Evolutionary conservation across 35 echinoderm and acorn worm genomes (phyloP).

Genomic region (Acanthaster planci): DNA sequence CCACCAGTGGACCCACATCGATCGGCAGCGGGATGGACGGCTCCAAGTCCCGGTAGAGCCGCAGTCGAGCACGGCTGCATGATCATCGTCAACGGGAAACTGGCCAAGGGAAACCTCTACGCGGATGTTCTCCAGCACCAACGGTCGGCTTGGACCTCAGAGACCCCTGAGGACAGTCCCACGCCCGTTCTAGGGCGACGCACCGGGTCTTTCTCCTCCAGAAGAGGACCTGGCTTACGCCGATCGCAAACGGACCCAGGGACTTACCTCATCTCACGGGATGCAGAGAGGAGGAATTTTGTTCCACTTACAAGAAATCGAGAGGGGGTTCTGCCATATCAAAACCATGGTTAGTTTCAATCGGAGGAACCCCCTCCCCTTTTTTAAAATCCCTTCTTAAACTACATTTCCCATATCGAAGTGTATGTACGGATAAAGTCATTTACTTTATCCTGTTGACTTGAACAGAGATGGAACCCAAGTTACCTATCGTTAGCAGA

Average conservation of each 20-base stretch:
- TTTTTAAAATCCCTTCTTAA: too few species aligned
- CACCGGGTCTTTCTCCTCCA: not conserved
- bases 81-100: conserved; percentile 25
- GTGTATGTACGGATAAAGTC: too few species aligned
- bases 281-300: too few species aligned
- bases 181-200: not conserved
- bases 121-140: not conserved
- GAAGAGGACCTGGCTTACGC: not conserved
- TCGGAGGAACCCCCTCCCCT: not conserved
- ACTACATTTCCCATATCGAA: too few species aligned
- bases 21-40: too few species aligned
- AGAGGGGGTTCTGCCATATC: not conserved
- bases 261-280: too few species aligned
- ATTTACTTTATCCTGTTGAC: too few species aligned
- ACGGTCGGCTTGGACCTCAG: not conserved
- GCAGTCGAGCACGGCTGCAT: not conserved
- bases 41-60: not conserved
- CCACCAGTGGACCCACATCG: too few species aligned
- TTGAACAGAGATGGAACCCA: too few species aligned
- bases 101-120: conserved; percentile 5
- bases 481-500: too few species aligned
- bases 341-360: conserved; percentile 15
- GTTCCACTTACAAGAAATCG: not conserved
- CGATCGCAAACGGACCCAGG: not conserved
- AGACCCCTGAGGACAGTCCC: not conserved